phyloP scores from a whole-genome alignment of 2,888 invertebrate species.

The Troilus luridus region DNA sequence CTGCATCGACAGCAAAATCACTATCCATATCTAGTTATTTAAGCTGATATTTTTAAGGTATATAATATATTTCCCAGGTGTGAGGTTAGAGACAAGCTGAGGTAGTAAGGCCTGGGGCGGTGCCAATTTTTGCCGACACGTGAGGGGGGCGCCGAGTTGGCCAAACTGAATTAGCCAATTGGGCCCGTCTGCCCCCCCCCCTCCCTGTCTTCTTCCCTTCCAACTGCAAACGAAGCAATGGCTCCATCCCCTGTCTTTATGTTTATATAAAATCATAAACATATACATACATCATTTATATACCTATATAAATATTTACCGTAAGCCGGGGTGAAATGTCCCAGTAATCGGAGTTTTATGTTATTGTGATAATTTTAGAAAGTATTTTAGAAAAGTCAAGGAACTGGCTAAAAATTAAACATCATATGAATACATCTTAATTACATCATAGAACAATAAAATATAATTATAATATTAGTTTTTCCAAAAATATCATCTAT shows the following conservation, averaged over 20 bases:
- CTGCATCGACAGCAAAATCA: not conserved
- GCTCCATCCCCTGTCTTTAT: not conserved
- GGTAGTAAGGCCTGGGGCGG: not conserved
- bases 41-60: not conserved
- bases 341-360: too few relatives aligned
- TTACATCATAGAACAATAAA: too few relatives aligned
- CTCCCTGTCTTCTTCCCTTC: not conserved
- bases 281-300: too few relatives aligned
- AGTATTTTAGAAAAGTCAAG: too few relatives aligned
- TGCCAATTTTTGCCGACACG: slow-evolving; percentile 16
- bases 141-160: not conserved
- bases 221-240: not conserved
- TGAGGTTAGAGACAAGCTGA: not conserved
- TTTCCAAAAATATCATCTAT: too few relatives aligned
- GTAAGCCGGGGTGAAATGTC: too few relatives aligned
- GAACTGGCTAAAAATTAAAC: too few relatives aligned
- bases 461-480: too few relatives aligned
- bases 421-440: too few relatives aligned
- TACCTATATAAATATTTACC: too few relatives aligned
- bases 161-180: slow-evolving; percentile 2
- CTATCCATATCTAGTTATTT: not conserved
- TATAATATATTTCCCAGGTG: slow-evolving; percentile 14
- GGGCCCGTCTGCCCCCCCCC: not conserved
- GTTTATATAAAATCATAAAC: not conserved
- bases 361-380: too few relatives aligned